Evolutionary conservation across 2,113 vertebrate species (phyloP).

Genomic region (Corydoras sp.): DNA sequence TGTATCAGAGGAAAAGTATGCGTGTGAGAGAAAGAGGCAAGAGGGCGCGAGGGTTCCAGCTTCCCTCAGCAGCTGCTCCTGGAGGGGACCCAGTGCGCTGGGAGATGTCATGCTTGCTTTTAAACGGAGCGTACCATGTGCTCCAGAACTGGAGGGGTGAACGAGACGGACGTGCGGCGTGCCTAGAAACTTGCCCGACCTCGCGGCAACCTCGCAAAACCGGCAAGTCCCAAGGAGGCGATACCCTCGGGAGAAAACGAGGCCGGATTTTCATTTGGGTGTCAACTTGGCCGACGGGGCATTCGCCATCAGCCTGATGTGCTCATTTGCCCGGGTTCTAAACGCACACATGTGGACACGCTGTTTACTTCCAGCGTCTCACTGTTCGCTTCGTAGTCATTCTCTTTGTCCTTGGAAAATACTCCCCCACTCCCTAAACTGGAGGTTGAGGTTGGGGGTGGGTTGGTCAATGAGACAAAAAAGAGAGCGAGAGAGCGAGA

Average conservation of each 20-base stretch:
- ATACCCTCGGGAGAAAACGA: constrained; percentile 26
- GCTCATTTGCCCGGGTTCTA: constrained; percentile 3
- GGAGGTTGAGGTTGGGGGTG: constrained; percentile 53
- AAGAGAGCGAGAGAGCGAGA: not conserved
- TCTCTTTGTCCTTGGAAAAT: constrained; percentile 67
- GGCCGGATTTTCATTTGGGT: constrained; percentile 34
- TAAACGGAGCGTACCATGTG: constrained; percentile 74
- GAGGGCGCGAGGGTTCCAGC: constrained; percentile 50
- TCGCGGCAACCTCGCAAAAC: constrained; percentile 32
- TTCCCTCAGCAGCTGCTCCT: constrained; percentile 65
- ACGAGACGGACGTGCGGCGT: constrained; percentile 18
- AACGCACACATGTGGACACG: constrained; percentile 1
- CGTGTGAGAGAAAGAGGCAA: constrained; percentile 32
- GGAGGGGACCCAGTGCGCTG: constrained; percentile 64
- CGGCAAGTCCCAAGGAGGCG: constrained; percentile 46
- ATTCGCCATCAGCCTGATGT: constrained; percentile 51
- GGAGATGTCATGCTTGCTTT: constrained; percentile 69
- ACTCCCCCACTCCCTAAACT: constrained; percentile 50
- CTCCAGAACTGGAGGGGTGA: constrained; percentile 36
- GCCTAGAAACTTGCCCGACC: constrained; percentile 43
- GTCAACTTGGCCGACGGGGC: constrained; percentile 34
- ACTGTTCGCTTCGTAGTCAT: constrained; percentile 63
- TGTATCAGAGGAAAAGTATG: constrained; percentile 8
- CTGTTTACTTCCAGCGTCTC: constrained; percentile 21
- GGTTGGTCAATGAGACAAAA: constrained; percentile 40